Conservation (phyloP, 2,888 invertebrate genomes). For the Aproaerema taeniolella region DNA sequence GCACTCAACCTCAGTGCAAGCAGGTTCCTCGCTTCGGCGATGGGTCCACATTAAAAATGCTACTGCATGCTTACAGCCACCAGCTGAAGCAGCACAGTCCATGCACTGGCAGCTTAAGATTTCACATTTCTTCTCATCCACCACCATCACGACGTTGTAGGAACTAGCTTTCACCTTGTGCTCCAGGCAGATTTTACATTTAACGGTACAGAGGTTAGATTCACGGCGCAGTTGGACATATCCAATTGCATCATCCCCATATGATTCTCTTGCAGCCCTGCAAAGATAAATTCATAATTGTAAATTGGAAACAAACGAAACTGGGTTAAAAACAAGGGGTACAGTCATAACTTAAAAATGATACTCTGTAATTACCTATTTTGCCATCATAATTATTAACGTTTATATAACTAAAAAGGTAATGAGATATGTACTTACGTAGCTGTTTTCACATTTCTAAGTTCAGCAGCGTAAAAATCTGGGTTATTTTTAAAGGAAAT, state of each 20-base stretch:
- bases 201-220: conserved; percentile 23
- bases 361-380: no score
- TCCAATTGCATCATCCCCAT: conserved; percentile 29
- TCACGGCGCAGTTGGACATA: conserved; percentile 28
- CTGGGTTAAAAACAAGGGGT: no score
- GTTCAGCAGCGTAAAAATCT: no score
- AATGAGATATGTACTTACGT: no score
- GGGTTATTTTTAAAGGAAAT: no score
- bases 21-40: conserved; percentile 34
- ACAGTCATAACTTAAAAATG: no score
- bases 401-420: no score
- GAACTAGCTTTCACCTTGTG: conserved; percentile 29
- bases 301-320: no score
- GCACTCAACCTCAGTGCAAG: conserved; percentile 27
- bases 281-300: no score
- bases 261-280: conserved; percentile 23
- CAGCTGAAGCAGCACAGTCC: conserved; percentile 28
- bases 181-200: conserved; percentile 29
- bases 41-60: conserved; percentile 35
- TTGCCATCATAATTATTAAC: no score
- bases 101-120: conserved; percentile 22
- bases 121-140: conserved; percentile 25
- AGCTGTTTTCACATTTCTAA: no score
- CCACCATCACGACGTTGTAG: conserved; percentile 24
- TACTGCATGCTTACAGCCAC: conserved; percentile 34